Evolutionary conservation across 2,113 vertebrate genomes (phyloP).

Genomic region (Plecotus auritus): DNA sequence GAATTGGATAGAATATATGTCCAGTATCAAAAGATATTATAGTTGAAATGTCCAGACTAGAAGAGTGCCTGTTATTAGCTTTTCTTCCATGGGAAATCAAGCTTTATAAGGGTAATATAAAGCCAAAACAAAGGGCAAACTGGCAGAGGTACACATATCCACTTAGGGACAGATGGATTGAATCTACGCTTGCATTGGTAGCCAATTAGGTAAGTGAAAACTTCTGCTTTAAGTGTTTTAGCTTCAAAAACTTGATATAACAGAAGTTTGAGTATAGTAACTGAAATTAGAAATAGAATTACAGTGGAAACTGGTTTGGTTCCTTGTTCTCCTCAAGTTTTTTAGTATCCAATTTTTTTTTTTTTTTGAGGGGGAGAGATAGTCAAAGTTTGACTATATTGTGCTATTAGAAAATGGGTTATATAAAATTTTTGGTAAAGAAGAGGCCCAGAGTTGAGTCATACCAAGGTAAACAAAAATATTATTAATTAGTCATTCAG

Average conservation of each 20-base stretch:
- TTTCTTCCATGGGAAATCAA: constrained; percentile 46
- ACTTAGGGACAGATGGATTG: constrained; percentile 57
- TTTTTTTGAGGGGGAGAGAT: neutral
- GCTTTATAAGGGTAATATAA: constrained; percentile 43
- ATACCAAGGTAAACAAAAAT: neutral
- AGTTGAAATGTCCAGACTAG: constrained; percentile 43
- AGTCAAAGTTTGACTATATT: neutral
- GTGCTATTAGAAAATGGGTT: neutral
- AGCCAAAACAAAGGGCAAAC: constrained; percentile 44
- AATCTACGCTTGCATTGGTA: constrained; percentile 41
- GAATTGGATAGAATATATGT: constrained; percentile 1
- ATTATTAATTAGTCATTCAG: neutral
- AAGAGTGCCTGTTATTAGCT: constrained; percentile 10
- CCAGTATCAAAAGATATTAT: constrained; percentile 34
- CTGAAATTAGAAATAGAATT: constrained; percentile 47
- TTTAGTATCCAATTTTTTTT: neutral
- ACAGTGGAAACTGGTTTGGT: neutral
- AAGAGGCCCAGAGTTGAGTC: neutral
- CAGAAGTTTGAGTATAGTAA: constrained; percentile 56
- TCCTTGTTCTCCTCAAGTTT: neutral
- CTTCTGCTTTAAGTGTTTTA: constrained; percentile 53
- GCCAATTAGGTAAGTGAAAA: constrained; percentile 62
- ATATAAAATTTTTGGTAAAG: neutral
- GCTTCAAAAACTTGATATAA: constrained; percentile 50
- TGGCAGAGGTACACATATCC: constrained; percentile 33